A percentile compares a stretch with the other conserved stretches of the same genome.
These are phyloP conservation scores for Astyanax mexicanus DNA, from an alignment of 2,797 vertebrate genomes.

Conservation along the genomic window DNA sequence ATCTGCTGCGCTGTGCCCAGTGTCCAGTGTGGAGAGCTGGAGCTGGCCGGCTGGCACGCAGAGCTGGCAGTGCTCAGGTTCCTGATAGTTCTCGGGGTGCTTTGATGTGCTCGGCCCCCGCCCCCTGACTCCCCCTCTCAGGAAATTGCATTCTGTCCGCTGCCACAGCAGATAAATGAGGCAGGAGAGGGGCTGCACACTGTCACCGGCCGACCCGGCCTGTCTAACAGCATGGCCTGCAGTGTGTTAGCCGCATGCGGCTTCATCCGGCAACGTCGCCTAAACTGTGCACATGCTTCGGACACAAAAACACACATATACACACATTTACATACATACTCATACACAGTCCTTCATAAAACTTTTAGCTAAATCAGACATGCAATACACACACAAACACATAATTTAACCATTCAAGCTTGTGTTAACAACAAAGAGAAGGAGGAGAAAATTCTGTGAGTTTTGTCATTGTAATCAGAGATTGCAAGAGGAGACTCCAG, in stretches of 20 bases:
- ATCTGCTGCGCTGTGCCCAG: slow-evolving; percentile 62
- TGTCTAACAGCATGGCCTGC: slow-evolving; percentile 76
- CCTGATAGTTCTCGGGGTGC: slow-evolving; percentile 71
- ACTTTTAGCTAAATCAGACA: slow-evolving; percentile 31
- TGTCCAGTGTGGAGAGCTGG: slow-evolving; percentile 68
- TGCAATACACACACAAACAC: neutral
- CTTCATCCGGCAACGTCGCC: slow-evolving; percentile 62
- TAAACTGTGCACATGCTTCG: slow-evolving; percentile 24
- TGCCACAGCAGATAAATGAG: slow-evolving; percentile 81
- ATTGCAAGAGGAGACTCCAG: slow-evolving; percentile 51
- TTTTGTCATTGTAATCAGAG: slow-evolving; percentile 26
- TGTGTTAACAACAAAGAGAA: neutral
- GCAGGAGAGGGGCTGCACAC: slow-evolving; percentile 75
- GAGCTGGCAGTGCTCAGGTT: slow-evolving; percentile 79
- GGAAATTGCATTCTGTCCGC: slow-evolving; percentile 82
- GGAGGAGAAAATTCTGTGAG: neutral
- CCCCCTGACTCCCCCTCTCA: slow-evolving; percentile 73
- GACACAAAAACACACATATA: slow-evolving; percentile 20
- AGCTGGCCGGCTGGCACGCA: slow-evolving; percentile 76
- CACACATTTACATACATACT: slow-evolving; percentile 46
- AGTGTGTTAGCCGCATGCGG: slow-evolving; percentile 72
- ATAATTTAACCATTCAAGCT: neutral
- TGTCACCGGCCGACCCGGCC: slow-evolving; percentile 76
- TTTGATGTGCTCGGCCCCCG: slow-evolving; percentile 82
- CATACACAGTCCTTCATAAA: neutral